Conservation (phyloP, 1,140 invertebrate species). For the Meloidogyne chitwoodi region DNA sequence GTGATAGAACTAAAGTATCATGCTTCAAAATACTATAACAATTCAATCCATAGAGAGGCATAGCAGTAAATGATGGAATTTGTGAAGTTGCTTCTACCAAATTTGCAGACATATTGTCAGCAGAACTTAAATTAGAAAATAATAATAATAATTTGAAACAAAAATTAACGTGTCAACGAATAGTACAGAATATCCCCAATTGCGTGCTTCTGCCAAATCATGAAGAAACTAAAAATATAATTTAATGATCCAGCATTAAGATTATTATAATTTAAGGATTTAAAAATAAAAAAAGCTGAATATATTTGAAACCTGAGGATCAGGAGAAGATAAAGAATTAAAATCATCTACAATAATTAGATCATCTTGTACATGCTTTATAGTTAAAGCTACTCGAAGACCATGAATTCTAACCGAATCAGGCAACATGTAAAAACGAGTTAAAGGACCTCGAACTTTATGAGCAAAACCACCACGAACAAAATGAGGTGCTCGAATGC, state of each 20-base stretch:
- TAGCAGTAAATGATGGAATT: constrained; percentile 80
- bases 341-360: constrained; percentile 82
- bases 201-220: constrained; percentile 75
- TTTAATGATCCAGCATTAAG: too few relatives aligned
- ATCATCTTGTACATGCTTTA: constrained; percentile 89
- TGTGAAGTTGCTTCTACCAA: constrained; percentile 68
- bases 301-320: constrained; percentile 69
- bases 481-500: constrained; percentile 77
- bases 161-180: constrained; percentile 79
- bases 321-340: constrained; percentile 74
- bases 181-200: constrained; percentile 91
- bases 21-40: constrained; percentile 86
- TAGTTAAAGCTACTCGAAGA: constrained; percentile 75
- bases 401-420: constrained; percentile 73
- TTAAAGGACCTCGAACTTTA: constrained; percentile 80
- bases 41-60: constrained; percentile 82
- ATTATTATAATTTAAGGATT: too few relatives aligned
- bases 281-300: too few relatives aligned
- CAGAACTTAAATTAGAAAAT: constrained; percentile 19
- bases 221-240: constrained; percentile 67
- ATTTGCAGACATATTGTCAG: constrained; percentile 31
- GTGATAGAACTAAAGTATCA: constrained; percentile 83
- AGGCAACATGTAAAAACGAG: constrained; percentile 87
- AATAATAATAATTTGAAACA: not conserved
- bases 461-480: constrained; percentile 72